phyloP scores from a whole-genome alignment of 1,140 invertebrate genomes.

The Melitaea cinxia region DNA sequence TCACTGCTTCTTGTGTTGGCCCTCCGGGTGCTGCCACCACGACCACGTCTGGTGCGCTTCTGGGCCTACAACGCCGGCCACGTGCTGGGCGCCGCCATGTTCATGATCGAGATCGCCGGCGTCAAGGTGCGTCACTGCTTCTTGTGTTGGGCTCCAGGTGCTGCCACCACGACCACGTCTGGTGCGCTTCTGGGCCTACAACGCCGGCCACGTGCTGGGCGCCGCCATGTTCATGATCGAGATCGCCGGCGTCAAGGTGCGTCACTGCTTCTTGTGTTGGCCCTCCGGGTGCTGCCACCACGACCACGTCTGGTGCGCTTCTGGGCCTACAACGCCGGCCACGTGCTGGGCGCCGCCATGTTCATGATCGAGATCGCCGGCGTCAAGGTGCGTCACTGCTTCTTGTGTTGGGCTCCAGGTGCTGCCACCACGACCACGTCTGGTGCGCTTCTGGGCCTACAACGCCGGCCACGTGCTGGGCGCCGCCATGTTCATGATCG shows the following conservation, averaged over 20 bases:
- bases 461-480: constrained; percentile 99
- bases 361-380: constrained; percentile 99
- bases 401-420: constrained; percentile 98
- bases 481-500: constrained; percentile 99
- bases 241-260: constrained; percentile 97
- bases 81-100: constrained; percentile 99
- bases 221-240: constrained; percentile 99
- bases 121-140: constrained; percentile 88
- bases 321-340: constrained; percentile 99
- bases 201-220: constrained; percentile 98
- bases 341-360: constrained; percentile 99
- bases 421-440: constrained; percentile 98
- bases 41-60: constrained; percentile 98
- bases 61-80: constrained; percentile 99
- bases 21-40: constrained; percentile 99
- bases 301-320: constrained; percentile 98
- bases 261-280: too few relatives aligned
- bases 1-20: too few relatives aligned
- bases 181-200: constrained; percentile 99
- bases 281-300: constrained; percentile 99
- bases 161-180: constrained; percentile 97
- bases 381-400: constrained; percentile 87
- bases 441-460: constrained; percentile 99
- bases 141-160: constrained; percentile 99
- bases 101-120: constrained; percentile 99